A percentile compares a stretch with the other conserved stretches of the same genome.
Conservation (phyloP, 2,888 invertebrate species). For the Chalcosyrphus nemorum region DNA sequence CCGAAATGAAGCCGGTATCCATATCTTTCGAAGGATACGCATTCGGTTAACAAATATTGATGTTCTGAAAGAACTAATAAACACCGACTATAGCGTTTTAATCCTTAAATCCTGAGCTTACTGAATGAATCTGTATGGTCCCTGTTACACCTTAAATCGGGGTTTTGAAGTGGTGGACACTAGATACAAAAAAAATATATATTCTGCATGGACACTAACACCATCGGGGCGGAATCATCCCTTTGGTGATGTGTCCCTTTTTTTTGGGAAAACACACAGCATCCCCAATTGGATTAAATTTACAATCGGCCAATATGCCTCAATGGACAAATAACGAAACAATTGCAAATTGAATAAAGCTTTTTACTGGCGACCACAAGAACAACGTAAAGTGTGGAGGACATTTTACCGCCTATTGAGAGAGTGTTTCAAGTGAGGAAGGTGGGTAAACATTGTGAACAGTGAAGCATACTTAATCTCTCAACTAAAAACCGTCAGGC, state of each 20-base stretch:
- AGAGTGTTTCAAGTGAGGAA: no score
- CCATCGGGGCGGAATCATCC: slow-evolving; percentile 51
- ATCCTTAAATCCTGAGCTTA: slow-evolving; percentile 51
- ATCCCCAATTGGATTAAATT: slow-evolving; percentile 60
- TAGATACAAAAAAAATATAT: slow-evolving; percentile 34
- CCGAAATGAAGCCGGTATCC: neutral
- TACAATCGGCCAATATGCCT: slow-evolving; percentile 66
- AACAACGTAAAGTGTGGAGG: slow-evolving; percentile 31
- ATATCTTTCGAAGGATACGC: slow-evolving; percentile 18
- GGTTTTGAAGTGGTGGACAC: neutral
- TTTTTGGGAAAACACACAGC: slow-evolving; percentile 10
- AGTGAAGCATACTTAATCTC: slow-evolving; percentile 21
- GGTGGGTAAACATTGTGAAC: neutral
- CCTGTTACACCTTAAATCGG: slow-evolving; percentile 59
- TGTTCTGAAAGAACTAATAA: slow-evolving; percentile 66
- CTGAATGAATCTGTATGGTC: neutral
- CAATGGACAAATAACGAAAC: slow-evolving; percentile 67
- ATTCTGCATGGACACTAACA: slow-evolving; percentile 38
- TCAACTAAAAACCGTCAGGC: slow-evolving; percentile 20
- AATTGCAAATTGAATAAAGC: slow-evolving; percentile 69
- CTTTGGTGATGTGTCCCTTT: slow-evolving; percentile 36
- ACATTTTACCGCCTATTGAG: neutral
- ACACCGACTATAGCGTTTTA: slow-evolving; percentile 51
- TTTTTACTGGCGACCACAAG: slow-evolving; percentile 63
- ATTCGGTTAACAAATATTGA: slow-evolving; percentile 61